Evolutionary conservation across 2,113 vertebrate species (phyloP).

Genomic region (Tamias sibiricus): DNA sequence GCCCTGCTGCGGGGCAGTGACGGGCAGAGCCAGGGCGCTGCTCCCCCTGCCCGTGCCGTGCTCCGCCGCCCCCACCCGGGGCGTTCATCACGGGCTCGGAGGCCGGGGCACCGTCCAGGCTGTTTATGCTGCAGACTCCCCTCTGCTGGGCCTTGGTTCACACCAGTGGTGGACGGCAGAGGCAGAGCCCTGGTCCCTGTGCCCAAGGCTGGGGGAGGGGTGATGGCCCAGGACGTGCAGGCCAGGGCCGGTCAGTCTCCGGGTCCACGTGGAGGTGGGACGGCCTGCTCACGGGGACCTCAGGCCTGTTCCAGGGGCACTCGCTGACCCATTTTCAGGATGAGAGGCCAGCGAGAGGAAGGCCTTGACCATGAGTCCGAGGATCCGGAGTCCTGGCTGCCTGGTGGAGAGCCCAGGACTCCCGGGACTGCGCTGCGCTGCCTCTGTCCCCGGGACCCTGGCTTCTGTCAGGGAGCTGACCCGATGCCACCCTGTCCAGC

Average conservation of each 20-base stretch:
- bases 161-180: background rate
- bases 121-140: background rate
- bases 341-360: too few species aligned
- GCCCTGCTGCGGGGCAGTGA: rapidly evolving
- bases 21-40: rapidly evolving
- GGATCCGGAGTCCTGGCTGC: background rate
- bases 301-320: too few species aligned
- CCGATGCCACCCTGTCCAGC: rapidly evolving
- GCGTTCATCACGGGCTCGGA: too few species aligned
- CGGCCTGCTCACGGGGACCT: too few species aligned
- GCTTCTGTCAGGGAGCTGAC: background rate
- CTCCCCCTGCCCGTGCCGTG: too few species aligned
- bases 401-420: too few species aligned
- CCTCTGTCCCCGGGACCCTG: rapidly evolving
- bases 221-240: too few species aligned
- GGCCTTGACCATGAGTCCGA: too few species aligned
- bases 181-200: background rate
- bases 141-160: background rate
- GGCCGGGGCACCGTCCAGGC: rapidly evolving
- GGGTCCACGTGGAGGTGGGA: background rate
- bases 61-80: background rate
- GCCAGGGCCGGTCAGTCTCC: background rate
- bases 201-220: background rate
- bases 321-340: too few species aligned
- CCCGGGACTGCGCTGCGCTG: too few species aligned